Percentiles rank a stretch among this genome's conserved stretches.
phyloP scores from a whole-genome alignment of 35 echinoderm and acorn worm genomes.

The Holothuria glaberrima region DNA sequence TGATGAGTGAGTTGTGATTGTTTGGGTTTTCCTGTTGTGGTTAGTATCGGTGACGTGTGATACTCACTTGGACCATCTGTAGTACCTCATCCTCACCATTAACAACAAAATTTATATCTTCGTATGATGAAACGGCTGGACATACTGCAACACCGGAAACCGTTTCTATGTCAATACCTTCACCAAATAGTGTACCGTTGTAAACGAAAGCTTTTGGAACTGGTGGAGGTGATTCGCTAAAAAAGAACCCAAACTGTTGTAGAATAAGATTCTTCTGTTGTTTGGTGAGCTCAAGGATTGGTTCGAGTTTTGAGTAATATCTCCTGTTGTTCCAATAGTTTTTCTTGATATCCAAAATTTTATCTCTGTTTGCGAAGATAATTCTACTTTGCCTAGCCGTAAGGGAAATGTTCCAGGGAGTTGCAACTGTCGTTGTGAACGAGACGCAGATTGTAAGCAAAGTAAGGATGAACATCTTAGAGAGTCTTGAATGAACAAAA shows the following conservation, averaged over 20 bases:
- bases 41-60: neutral
- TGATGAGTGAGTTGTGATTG: too few species aligned
- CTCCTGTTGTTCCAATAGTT: constrained; percentile 29
- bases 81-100: constrained; percentile 10
- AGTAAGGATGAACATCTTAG: too few species aligned
- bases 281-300: constrained; percentile 24
- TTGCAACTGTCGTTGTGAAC: neutral
- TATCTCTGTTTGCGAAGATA: neutral
- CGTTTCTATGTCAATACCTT: neutral
- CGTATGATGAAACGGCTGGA: neutral
- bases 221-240: neutral
- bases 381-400: neutral
- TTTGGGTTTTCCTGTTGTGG: too few species aligned
- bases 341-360: neutral
- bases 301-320: constrained; percentile 25
- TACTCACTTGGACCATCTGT: constrained; percentile 48
- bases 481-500: too few species aligned
- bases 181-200: constrained; percentile 10
- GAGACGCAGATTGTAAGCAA: too few species aligned
- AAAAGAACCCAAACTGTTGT: neutral
- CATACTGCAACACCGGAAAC: neutral
- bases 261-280: neutral
- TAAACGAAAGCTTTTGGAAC: neutral
- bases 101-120: neutral
- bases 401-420: constrained; percentile 6